Evolutionary conservation across 2,113 vertebrate species (phyloP).

Genomic region (Sylvia atricapilla): DNA sequence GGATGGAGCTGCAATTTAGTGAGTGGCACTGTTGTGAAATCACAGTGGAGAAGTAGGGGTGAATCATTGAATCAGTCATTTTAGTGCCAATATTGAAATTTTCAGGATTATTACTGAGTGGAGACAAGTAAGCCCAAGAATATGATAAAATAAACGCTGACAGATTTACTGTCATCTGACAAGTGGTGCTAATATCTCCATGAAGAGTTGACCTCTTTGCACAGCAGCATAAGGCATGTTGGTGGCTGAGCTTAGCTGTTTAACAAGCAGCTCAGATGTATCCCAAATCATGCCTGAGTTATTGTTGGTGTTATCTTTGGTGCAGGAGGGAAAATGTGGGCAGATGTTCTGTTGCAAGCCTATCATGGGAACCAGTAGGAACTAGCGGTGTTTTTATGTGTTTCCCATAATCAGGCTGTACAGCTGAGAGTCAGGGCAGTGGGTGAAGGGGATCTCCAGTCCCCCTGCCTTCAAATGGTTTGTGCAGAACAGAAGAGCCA

Average conservation of each 20-base stretch:
- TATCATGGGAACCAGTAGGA: neutral
- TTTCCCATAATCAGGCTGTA: neutral
- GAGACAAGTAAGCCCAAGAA: neutral
- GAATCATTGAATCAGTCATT: neutral
- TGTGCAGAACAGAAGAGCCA: neutral
- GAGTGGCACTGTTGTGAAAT: neutral
- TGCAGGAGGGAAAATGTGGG: neutral
- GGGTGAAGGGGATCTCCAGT: neutral
- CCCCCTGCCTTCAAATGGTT: neutral
- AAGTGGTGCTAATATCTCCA: neutral
- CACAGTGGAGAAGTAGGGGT: neutral
- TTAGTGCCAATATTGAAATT: neutral
- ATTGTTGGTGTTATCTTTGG: neutral
- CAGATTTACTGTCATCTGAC: conserved; percentile 1
- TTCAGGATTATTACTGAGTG: neutral
- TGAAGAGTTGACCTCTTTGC: neutral
- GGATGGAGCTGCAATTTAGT: neutral
- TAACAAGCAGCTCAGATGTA: neutral
- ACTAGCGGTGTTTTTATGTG: neutral
- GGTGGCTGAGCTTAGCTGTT: neutral
- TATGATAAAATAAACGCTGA: neutral
- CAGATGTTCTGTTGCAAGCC: neutral
- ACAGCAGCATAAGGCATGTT: neutral
- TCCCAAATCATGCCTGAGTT: neutral
- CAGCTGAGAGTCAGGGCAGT: neutral